A percentile compares a stretch with the other conserved stretches of the same genome.
phyloP scores from a whole-genome alignment of 2,888 invertebrate genomes.

The Galerucella pusilla region DNA sequence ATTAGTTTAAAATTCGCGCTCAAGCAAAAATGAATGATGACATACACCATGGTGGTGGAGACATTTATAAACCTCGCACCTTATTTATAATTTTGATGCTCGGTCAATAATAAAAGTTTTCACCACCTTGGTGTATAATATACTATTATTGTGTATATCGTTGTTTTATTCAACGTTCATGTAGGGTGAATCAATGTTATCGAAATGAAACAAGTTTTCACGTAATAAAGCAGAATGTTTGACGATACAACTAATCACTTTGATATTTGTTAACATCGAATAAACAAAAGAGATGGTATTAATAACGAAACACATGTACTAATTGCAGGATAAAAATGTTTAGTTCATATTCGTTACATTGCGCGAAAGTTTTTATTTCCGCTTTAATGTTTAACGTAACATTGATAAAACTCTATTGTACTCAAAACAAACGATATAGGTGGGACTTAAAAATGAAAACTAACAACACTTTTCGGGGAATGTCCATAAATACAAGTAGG shows the following conservation, averaged over 20 bases:
- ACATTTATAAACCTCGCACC: too few relatives aligned
- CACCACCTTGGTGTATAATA: too few relatives aligned
- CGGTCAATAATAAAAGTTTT: too few relatives aligned
- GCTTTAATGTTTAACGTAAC: not conserved
- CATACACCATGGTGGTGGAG: too few relatives aligned
- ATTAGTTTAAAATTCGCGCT: too few relatives aligned
- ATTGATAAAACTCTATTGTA: not conserved
- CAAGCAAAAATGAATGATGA: too few relatives aligned
- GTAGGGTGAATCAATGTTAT: not conserved
- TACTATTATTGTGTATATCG: too few relatives aligned
- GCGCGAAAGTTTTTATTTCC: not conserved
- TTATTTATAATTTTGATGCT: too few relatives aligned
- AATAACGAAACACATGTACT: not conserved
- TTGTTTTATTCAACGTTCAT: not conserved
- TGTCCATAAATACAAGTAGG: too few relatives aligned
- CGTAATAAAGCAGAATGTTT: not conserved
- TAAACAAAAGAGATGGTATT: not conserved
- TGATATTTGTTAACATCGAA: not conserved
- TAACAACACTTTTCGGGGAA: too few relatives aligned
- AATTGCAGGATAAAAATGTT: not conserved
- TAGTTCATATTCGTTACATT: not conserved
- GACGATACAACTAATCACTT: not conserved
- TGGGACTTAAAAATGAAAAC: too few relatives aligned
- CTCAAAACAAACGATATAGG: too few relatives aligned
- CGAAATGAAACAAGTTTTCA: not conserved